A percentile compares a stretch with the other conserved stretches of the same genome.
phyloP scores from a whole-genome alignment of 1,140 invertebrate species.

The Aporrectodea caliginosa region DNA sequence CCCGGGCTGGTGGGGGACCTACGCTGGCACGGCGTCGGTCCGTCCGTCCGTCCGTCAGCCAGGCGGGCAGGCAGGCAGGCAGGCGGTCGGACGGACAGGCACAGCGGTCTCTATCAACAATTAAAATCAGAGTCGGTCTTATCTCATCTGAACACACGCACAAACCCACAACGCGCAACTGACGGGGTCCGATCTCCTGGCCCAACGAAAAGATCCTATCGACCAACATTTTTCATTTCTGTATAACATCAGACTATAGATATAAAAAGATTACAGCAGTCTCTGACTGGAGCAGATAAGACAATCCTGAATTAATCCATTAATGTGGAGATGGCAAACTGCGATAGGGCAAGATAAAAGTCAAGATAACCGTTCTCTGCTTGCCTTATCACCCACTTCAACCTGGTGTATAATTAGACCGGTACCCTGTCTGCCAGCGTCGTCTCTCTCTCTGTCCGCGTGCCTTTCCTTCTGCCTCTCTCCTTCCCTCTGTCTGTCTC shows the following conservation, averaged over 20 bases:
- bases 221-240: slow-evolving; percentile 20
- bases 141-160: slow-evolving; percentile 17
- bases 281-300: slow-evolving; percentile 10
- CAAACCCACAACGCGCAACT: not conserved
- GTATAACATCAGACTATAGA: slow-evolving; percentile 19
- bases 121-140: slow-evolving; percentile 22
- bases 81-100: not conserved
- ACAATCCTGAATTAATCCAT: slow-evolving; percentile 23
- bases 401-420: slow-evolving; percentile 10
- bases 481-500: not conserved
- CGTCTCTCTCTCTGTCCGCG: not conserved
- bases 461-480: not conserved
- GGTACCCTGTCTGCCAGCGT: not conserved
- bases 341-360: slow-evolving; percentile 8
- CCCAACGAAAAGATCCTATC: not conserved
- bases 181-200: not conserved
- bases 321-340: slow-evolving; percentile 12
- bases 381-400: not conserved
- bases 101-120: slow-evolving; percentile 16
- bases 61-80: not conserved
- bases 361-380: not conserved
- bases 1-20: too few relatives aligned
- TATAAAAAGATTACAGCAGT: slow-evolving; percentile 24
- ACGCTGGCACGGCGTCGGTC: not conserved
- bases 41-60: not conserved